Evolutionary conservation across 2,888 invertebrate genomes (phyloP).

Genomic region (Zhuqinia jingwanae): DNA sequence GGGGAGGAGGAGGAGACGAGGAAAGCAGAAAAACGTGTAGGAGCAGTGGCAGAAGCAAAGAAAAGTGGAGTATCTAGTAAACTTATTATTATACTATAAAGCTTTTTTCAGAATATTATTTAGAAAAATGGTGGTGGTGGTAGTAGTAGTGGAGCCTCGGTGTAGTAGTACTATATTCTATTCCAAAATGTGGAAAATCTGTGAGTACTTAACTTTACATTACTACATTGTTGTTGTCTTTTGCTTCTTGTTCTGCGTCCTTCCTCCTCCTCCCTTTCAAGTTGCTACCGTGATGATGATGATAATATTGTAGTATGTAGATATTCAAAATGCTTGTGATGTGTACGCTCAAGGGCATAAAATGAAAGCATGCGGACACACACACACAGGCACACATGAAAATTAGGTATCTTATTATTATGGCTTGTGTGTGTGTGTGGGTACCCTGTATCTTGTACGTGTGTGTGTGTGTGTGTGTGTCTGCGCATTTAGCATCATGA

Average conservation of each 20-base stretch:
- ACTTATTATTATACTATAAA: slow-evolving; percentile 11
- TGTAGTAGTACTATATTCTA: neutral
- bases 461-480: no score
- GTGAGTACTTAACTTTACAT: neutral
- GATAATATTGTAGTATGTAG: neutral
- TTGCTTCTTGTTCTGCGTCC: neutral
- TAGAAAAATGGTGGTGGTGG: neutral
- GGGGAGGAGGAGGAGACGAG: neutral
- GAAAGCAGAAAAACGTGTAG: neutral
- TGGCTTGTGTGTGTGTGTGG: neutral
- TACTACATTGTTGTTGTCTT: neutral
- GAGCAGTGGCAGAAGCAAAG: slow-evolving; percentile 3
- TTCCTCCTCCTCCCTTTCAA: no score
- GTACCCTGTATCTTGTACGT: neutral
- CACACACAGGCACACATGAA: neutral
- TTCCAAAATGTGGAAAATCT: slow-evolving; percentile 7
- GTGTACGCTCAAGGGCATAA: slow-evolving; percentile 30
- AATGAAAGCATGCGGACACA: neutral
- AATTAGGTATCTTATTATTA: neutral
- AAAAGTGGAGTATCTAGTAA: slow-evolving; percentile 27
- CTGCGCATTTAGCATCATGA: no score
- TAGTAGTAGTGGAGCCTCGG: neutral
- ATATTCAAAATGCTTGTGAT: slow-evolving; percentile 10
- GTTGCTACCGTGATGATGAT: no score
- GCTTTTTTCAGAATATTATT: slow-evolving; percentile 4